Base-by-base conservation (phyloP, 2,888 invertebrate genomes). In the Dilophus febrilis region DNA sequence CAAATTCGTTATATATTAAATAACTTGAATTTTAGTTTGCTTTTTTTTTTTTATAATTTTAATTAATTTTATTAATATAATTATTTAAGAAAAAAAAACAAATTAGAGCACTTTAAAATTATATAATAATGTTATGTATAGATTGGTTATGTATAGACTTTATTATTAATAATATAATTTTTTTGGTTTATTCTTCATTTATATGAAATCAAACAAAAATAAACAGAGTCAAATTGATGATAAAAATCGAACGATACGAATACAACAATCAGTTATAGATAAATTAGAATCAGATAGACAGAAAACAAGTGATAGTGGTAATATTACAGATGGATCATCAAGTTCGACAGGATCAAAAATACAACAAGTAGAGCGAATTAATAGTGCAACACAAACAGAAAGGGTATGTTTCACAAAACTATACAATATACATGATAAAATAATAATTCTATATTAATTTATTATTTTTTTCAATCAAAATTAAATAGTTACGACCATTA, bases 321-420 rank as follows among this genome's bases (percentile, higher is more conserved):
- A 22, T 22, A 22, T 4, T 22, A 6, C 22, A 8, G 22, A 22
- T 6, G 4, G 5, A 22, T 54, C 17, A 60, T 57, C 50, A 55
- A 61, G 57, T 62, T 48, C 56, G 64, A 67, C 55, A 61, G 66
- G 49, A 57, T 38, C 44, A 28, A 34, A 41, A 13, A 43, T 41
- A 22, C 50, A 47, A 42, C 50, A 51, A 46, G 58, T 56, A 54
- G 73, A 76, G 55, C 75, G 72, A 49, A 77, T 77, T 57, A 84
- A 82, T 61, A 81, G 79, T 49, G 81, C 86, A 53, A 86, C 86
- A 52, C 86, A 86, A 67, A 86, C 86, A 26, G 86, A 86, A 59
- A 72, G 84, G 74, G 85, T 86, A 65, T 57, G 61, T 49, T 19
- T 13, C 16, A 4, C 22, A 2, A 4, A 28, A 12, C 26, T 22